phyloP scores from a whole-genome alignment of 2,888 invertebrate species.

The Heteropelma amictum region DNA sequence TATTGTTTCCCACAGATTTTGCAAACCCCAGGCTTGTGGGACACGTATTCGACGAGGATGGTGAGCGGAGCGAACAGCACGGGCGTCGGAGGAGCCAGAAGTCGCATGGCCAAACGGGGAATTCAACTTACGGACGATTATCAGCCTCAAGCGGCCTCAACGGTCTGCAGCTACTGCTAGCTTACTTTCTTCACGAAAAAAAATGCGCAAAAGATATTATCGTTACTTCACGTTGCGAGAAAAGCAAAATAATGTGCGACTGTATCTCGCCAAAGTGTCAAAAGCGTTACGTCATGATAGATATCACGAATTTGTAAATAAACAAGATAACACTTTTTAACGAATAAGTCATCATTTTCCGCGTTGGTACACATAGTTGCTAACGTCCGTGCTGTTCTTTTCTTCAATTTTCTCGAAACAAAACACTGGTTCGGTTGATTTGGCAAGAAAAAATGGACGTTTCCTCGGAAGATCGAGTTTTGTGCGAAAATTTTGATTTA shows the following conservation, averaged over 20 bases:
- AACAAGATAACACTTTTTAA: slow-evolving; percentile 44
- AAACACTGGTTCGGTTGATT: background rate
- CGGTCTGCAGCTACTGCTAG: slow-evolving; percentile 63
- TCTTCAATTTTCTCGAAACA: background rate
- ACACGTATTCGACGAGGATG: slow-evolving; percentile 71
- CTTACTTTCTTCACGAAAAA: slow-evolving; percentile 1
- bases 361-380: slow-evolving; percentile 23
- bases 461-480: background rate
- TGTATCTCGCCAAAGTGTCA: slow-evolving; percentile 1
- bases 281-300: background rate
- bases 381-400: background rate
- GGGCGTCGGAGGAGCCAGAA: slow-evolving; percentile 62
- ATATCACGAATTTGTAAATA: slow-evolving; percentile 50
- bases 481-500: background rate
- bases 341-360: slow-evolving; percentile 49
- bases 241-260: slow-evolving; percentile 23
- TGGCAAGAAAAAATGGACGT: slow-evolving; percentile 11
- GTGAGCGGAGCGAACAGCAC: slow-evolving; percentile 57
- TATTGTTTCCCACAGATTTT: slow-evolving; percentile 83
- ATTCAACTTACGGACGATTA: slow-evolving; percentile 68
- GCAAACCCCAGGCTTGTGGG: slow-evolving; percentile 94
- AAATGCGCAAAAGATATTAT: background rate
- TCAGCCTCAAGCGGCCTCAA: slow-evolving; percentile 61
- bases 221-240: slow-evolving; percentile 8
- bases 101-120: slow-evolving; percentile 69